Conservation (phyloP, 2,797 vertebrate species). For the Halcyon leucocephala region DNA sequence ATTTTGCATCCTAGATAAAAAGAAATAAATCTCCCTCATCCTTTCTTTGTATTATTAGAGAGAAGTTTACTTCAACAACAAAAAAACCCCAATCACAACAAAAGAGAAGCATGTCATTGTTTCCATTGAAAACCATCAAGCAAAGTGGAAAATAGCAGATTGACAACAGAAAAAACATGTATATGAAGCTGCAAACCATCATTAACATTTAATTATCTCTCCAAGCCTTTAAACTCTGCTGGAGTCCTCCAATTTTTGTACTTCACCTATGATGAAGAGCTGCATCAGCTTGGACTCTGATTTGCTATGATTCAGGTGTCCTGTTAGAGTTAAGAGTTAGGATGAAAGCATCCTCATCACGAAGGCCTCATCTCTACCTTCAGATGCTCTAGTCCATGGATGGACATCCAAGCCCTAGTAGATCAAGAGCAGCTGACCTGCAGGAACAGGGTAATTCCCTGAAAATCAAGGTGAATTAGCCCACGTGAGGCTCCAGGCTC, state of each 20-base stretch:
- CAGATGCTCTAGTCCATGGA: background rate
- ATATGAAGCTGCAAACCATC: background rate
- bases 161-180: background rate
- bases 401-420: background rate
- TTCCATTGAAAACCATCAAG: background rate
- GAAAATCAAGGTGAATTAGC: background rate
- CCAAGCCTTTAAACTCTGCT: background rate
- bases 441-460: background rate
- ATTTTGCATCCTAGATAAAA: background rate
- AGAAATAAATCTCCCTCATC: background rate
- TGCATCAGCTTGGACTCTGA: background rate
- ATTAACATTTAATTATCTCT: background rate
- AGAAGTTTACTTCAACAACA: background rate
- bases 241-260: background rate
- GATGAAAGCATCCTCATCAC: background rate
- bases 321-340: background rate
- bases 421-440: background rate
- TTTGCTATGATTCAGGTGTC: background rate
- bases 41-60: background rate
- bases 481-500: background rate
- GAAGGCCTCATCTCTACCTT: background rate
- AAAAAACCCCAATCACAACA: background rate
- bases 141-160: background rate
- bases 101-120: background rate
- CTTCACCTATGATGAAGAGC: background rate